Percentiles rank a stretch among this genome's conserved stretches.
Evolutionary conservation across 1,140 invertebrate genomes (phyloP).

Genomic region (Psilanteris sp.): DNA sequence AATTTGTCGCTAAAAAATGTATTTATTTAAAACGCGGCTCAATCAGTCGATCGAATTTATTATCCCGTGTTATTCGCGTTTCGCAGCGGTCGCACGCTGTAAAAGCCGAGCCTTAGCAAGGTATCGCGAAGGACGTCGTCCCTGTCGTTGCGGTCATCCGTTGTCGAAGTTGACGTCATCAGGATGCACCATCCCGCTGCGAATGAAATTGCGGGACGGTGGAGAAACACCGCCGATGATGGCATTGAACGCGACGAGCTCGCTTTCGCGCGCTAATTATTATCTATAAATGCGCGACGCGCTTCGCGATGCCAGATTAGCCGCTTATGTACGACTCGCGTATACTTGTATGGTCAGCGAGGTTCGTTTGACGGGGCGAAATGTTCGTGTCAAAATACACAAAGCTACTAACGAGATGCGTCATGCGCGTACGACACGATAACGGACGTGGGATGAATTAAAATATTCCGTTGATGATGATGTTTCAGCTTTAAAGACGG

Average conservation of each 20-base stretch:
- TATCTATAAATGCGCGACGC: constrained; percentile 46
- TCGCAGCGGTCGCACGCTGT: constrained; percentile 8
- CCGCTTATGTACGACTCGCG: constrained; percentile 6
- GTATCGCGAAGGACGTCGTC: constrained; percentile 53
- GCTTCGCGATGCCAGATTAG: constrained; percentile 47
- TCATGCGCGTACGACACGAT: constrained; percentile 49
- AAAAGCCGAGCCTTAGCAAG: constrained; percentile 35
- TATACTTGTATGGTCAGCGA: constrained; percentile 1
- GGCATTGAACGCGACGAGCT: constrained; percentile 53
- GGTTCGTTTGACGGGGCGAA: constrained; percentile 28
- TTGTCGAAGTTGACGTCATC: constrained; percentile 52
- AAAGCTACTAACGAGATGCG: constrained; percentile 59
- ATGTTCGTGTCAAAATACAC: constrained; percentile 49
- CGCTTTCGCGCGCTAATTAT: constrained; percentile 58
- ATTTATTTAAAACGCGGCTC: neutral
- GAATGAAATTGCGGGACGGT: constrained; percentile 52
- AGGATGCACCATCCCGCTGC: constrained; percentile 53
- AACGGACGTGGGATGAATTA: constrained; percentile 53
- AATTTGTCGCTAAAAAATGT: no score
- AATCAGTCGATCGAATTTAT: constrained; percentile 3
- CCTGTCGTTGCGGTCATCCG: constrained; percentile 30
- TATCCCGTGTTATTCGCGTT: constrained; percentile 13
- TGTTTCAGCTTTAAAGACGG: constrained; percentile 59
- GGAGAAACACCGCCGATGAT: constrained; percentile 42
- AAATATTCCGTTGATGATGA: constrained; percentile 63